These are phyloP conservation scores for Sylvilagus bachmani DNA, from an alignment of 2,113 vertebrate genomes.

Conservation along the genomic window DNA sequence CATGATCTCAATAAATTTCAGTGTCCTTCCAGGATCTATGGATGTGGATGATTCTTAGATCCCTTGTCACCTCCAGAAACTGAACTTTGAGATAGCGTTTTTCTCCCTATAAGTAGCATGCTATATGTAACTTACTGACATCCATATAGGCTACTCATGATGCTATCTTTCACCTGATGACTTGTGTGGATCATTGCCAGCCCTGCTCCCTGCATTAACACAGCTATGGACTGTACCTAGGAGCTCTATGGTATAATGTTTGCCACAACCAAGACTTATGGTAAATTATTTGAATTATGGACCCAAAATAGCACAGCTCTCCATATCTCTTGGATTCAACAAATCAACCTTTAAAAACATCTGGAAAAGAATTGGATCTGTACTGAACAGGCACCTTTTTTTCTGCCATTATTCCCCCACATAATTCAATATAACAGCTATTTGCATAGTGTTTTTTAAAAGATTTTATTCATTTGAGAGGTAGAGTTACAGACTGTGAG, in stretches of 20 bases:
- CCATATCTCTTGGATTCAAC: neutral
- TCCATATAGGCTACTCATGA: neutral
- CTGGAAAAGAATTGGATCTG: neutral
- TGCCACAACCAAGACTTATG: neutral
- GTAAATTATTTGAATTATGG: slow-evolving; percentile 48
- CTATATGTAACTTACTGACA: neutral
- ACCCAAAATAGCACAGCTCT: neutral
- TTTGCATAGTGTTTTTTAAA: neutral
- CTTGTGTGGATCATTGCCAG: neutral
- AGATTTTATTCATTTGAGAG: too few species aligned
- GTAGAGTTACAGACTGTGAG: too few species aligned
- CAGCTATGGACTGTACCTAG: neutral
- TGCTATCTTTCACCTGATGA: slow-evolving; percentile 30
- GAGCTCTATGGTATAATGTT: neutral
- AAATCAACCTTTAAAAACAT: neutral
- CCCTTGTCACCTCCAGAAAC: slow-evolving; percentile 22
- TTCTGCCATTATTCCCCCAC: neutral
- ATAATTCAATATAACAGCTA: neutral
- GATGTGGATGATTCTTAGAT: neutral
- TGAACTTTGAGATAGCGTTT: neutral
- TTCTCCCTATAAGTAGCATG: slow-evolving; percentile 50
- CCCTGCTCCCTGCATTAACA: slow-evolving; percentile 3
- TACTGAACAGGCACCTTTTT: neutral
- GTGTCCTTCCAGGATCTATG: neutral
- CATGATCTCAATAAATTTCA: neutral